These are phyloP conservation scores for Clarias pachynema DNA, from an alignment of 2,797 vertebrate species.

Conservation along the genomic window DNA sequence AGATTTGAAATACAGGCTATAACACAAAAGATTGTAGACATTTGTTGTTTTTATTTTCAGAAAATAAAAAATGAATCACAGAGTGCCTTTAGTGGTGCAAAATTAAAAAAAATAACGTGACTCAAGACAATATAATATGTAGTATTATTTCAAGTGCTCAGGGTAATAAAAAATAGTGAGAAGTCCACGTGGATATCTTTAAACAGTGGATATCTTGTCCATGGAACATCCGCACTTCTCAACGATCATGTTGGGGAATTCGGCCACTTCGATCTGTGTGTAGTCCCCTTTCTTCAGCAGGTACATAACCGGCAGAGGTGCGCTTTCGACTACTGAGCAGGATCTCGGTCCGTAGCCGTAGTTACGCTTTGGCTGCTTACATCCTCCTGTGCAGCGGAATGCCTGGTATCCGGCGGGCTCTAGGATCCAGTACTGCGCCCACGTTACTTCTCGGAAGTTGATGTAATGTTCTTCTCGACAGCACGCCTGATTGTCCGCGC, in stretches of 20 bases:
- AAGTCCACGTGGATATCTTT: neutral
- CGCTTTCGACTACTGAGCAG: conserved; percentile 68
- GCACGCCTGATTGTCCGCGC: conserved; percentile 61
- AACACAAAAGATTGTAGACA: neutral
- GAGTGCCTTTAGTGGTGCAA: conserved; percentile 5
- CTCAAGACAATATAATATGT: conserved; percentile 6
- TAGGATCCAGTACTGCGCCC: conserved; percentile 74
- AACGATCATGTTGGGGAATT: conserved; percentile 77
- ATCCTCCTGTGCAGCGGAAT: conserved; percentile 64
- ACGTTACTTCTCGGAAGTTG: conserved; percentile 73
- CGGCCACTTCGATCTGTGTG: conserved; percentile 77
- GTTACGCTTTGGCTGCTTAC: conserved; percentile 58
- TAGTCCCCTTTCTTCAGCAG: conserved; percentile 74
- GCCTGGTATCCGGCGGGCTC: conserved; percentile 74
- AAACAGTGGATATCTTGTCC: conserved; percentile 58
- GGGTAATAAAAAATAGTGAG: neutral
- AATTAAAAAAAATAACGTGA: neutral
- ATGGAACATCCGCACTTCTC: conserved; percentile 76
- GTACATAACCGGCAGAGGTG: conserved; percentile 78
- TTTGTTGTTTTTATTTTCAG: conserved; percentile 34
- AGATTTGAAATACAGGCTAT: neutral
- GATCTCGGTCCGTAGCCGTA: conserved; percentile 65
- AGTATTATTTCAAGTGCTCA: conserved; percentile 42
- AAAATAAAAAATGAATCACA: conserved; percentile 36
- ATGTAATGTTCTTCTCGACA: conserved; percentile 73